A percentile compares a stretch with the other conserved stretches of the same genome.
Conservation (phyloP, 2,888 invertebrate species). For the Helicoverpa assulta region DNA sequence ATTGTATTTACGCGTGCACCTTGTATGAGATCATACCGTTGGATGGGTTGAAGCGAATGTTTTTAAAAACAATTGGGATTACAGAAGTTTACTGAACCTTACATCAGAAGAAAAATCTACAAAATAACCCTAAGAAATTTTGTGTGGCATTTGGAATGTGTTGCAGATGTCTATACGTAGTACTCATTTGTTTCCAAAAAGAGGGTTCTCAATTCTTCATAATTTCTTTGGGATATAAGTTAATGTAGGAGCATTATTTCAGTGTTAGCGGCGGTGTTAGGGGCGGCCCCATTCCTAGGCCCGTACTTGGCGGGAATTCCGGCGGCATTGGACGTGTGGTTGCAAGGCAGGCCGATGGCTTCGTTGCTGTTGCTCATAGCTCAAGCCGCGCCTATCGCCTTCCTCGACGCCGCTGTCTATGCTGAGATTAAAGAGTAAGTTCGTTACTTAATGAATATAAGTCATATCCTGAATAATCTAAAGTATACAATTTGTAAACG, state of each 20-base stretch:
- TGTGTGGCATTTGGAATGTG: neutral
- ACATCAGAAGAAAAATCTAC: neutral
- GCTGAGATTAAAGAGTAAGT: conserved; percentile 98
- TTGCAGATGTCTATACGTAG: too few relatives aligned
- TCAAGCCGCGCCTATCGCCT: conserved; percentile 97
- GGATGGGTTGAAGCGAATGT: too few relatives aligned
- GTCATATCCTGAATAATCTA: too few relatives aligned
- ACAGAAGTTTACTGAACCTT: neutral
- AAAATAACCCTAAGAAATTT: neutral
- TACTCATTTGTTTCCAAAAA: too few relatives aligned
- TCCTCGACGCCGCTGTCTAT: conserved; percentile 98
- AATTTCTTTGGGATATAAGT: neutral
- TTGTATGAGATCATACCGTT: neutral
- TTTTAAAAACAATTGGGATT: too few relatives aligned
- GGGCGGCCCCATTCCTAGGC: conserved; percentile 98
- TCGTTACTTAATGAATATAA: neutral
- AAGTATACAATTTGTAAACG: too few relatives aligned
- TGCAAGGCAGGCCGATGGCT: conserved; percentile 95
- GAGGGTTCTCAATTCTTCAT: neutral
- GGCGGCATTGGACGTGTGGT: conserved; percentile 98
- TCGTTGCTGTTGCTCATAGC: conserved; percentile 95
- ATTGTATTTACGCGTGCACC: conserved; percentile 26
- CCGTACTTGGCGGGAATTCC: conserved; percentile 99
- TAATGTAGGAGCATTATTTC: conserved; percentile 66
- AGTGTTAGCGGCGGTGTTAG: conserved; percentile 97